These are phyloP conservation scores for Phrynosoma blainvillii DNA, from an alignment of 2,113 vertebrate genomes.

Conservation along the genomic window DNA sequence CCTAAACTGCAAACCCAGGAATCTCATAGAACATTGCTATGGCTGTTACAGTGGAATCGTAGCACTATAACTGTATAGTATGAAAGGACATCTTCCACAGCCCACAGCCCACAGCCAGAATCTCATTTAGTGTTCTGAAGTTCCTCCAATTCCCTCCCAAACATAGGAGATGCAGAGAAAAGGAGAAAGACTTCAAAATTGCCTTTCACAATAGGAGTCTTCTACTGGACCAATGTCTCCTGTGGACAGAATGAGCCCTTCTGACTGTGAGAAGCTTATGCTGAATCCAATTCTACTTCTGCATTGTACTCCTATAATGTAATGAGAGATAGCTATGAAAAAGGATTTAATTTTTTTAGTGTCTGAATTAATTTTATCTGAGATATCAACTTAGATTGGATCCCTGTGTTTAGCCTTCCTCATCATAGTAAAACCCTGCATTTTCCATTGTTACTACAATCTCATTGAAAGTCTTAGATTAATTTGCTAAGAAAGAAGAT, in stretches of 20 bases:
- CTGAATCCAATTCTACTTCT: background rate
- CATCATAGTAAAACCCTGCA: background rate
- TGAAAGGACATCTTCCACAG: background rate
- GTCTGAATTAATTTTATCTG: background rate
- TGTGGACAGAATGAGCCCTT: background rate
- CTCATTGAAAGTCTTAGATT: background rate
- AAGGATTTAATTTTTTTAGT: background rate
- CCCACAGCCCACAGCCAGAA: no score
- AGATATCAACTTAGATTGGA: background rate
- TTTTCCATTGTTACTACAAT: background rate
- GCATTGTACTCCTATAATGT: background rate
- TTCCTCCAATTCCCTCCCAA: background rate
- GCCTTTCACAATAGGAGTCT: background rate
- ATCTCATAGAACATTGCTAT: no score
- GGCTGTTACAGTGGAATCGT: no score
- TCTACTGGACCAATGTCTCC: background rate
- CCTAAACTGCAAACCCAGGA: no score
- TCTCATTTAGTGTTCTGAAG: no score
- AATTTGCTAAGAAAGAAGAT: conserved; percentile 25
- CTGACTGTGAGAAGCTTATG: background rate
- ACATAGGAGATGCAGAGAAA: background rate
- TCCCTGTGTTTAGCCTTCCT: background rate
- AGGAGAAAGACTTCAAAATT: background rate
- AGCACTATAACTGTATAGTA: no score
- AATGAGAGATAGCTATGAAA: background rate